Evolutionary conservation across 2,113 vertebrate genomes (phyloP), one percentile per base, ranked within the genome.

Genomic region (Procavia capensis): DNA sequence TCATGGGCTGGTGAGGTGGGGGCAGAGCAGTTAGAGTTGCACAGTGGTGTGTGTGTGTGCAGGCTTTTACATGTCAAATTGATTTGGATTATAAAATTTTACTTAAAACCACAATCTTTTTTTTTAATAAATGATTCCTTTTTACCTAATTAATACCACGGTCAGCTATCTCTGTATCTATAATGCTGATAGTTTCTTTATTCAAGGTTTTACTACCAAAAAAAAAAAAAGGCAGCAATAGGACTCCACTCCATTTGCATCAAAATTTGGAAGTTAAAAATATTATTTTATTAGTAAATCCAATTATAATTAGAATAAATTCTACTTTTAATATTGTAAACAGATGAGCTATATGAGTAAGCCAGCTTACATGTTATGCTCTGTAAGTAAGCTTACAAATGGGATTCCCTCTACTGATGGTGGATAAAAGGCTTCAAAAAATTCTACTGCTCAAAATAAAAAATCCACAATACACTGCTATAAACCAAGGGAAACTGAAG

Each of bases 231-330:
- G n/a, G n/a, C n/a, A n/a, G 61, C 86, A 36, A 31, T 9, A 43
- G 31, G 76, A 83, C 75, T 63, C 81, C n/a, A 94, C 1, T 43
- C 36, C 17, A 36, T 59, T 75, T 87, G 45, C 36, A 45, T 6
- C 45, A 80, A 36, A 43, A 94, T 74, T 59, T 79, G 59, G 86
- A 92, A 87, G 76, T 79, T 59, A 72, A 82, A 82, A 70, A 39
- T 90, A 75, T 68, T 41, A 88, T 66, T 85, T 64, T 81, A 24
- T n/a, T 20, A 74, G 47, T n/a, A 34, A 63, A 54, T 78, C 59
- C 78, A 86, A 68, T 86, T 92, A 34, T 57, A 79, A 93, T 14
- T 17, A 45, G 31, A 88, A 86, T 7, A 27, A 84, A 61, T 6
- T 93, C 54, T 72, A 83, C 25, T 68, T 88, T 78, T 59, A 93